A percentile compares a stretch with the other conserved stretches of the same genome.
Evolutionary conservation across 2,888 invertebrate genomes (phyloP).

Genomic region (Sinopyrophorus schimmeli): DNA sequence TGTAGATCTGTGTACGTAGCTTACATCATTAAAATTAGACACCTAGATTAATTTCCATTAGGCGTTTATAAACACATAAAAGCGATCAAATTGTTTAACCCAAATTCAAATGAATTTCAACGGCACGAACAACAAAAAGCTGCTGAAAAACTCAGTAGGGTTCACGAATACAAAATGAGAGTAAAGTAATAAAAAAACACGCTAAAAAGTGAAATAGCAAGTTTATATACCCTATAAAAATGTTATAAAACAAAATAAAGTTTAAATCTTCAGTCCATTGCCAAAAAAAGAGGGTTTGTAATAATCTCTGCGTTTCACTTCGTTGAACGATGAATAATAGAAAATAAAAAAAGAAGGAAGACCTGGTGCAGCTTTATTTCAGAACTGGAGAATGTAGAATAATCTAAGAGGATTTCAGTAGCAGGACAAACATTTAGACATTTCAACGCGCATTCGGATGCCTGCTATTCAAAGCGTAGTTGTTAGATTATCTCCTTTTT

Average conservation of each 20-base stretch:
- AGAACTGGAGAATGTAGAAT: conserved; percentile 14
- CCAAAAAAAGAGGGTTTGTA: conserved; percentile 26
- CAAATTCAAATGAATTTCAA: conserved; percentile 28
- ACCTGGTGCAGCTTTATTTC: conserved; percentile 5
- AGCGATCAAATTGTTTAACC: conserved; percentile 19
- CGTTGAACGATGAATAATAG: conserved; percentile 20
- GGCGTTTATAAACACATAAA: conserved; percentile 16
- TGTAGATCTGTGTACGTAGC: too few species aligned
- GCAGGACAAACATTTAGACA: conserved; percentile 30
- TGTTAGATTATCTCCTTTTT: conserved; percentile 27
- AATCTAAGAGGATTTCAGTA: conserved; percentile 30
- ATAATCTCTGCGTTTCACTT: conserved; percentile 24
- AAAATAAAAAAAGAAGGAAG: conserved; percentile 13
- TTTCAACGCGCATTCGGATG: conserved; percentile 24
- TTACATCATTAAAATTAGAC: too few species aligned
- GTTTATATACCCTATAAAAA: conserved; percentile 30
- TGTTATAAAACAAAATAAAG: conserved; percentile 32
- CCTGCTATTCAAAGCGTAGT: conserved; percentile 28
- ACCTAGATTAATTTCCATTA: conserved; percentile 22
- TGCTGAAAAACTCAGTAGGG: conserved; percentile 9
- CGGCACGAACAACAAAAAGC: conserved; percentile 19
- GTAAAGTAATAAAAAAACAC: conserved; percentile 26
- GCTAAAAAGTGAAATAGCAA: conserved; percentile 33
- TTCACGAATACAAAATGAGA: conserved; percentile 25
- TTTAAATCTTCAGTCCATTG: conserved; percentile 32